Base-by-base conservation (phyloP, 2,113 vertebrate genomes). In the Actinemys pallida region DNA sequence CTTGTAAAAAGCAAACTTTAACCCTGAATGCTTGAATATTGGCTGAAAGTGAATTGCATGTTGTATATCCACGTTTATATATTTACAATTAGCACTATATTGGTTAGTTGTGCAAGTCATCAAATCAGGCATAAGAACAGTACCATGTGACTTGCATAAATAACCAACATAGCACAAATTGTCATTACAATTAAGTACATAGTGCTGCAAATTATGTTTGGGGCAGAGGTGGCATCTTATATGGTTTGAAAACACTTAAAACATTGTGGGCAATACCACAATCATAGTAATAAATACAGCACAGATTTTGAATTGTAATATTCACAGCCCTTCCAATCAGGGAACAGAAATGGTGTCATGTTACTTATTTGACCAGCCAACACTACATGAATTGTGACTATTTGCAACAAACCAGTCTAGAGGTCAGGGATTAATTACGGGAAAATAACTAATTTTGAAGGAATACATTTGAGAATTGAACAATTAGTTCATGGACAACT, bases 71-170 rank as follows among this genome's bases (percentile, higher is more conserved):
- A 96, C 95, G 95, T 96, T 90, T 95, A 94, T 95, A 90, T 96
- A 92, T 96, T 97, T 95, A 92, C 95, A 92, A 85, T 79, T 97
- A 91, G 91, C 90, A 93, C 93, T 95, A 92, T 81, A 69, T 83
- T 96, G 95, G 96, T 97, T 96, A 97, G 96, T 97, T 97, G 96
- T 97, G 94, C 95, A 95, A 95, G 95, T 82, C 95, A 92, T 95
- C 90, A 93, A 95, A 94, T 92, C 87, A 83, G 93, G 95, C 94
- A 92, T 89, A 96, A 97, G 96, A 95, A 85, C 92, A 94, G 89
- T 49, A 25, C 19, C 83, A 76, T 95, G 84, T 94, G 95, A 94
- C 93, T 94, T 94, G 52, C 78, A 83, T 96, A 85, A 88, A 90
- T 95, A 86, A 95, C 89, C 85, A 86, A 86, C 57, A 14, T 59